Base-by-base conservation (phyloP, 2,797 vertebrate species). In the Trematomus bernacchii region DNA sequence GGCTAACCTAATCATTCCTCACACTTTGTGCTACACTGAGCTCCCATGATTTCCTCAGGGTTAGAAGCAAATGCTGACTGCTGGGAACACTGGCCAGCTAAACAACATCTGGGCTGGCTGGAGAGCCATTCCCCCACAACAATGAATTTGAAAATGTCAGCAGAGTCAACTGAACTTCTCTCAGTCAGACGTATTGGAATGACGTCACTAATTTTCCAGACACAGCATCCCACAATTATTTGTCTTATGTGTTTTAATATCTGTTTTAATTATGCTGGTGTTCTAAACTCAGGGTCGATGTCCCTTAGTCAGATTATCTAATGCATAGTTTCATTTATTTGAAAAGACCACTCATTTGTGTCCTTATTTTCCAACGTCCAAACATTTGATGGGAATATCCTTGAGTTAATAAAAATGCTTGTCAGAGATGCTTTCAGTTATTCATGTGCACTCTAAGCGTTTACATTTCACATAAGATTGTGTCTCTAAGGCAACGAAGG, bases 1-100 rank as follows among this genome's bases (percentile, higher is more conserved):
- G 50, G 77, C 66, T 62, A 86, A 71, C 64, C 63, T 68, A 16
- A 61, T 77, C 54, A 77, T 63, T 66, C 51, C 33, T 77, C 66
- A 67, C 44, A 62, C 52, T 63, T 64, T 23, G 71, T 69, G 71
- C 54, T 76, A 74, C 75, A 65, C 54, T 77, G 68, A 50, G 59
- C 52, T 51, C 30, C 66, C 19, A 16, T 76, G 59, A 77, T 77
- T 85, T 87, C 59, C 66, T 82, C 44, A 6, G 60, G 71, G 61
- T 75, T 74, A 46, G 54, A 37, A 79, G 53, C 55, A 64, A 77
- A 66, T 0, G n/a, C 55, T 64, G 67, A 68, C 60, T 70, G 65
- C 46, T 80, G 48, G 33, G 63, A 54, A 52, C 77, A 77, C 46
- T 43, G 40, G 46, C 61, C 70, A 71, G 50, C 75, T 71, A 58